Conservation (phyloP, 2,888 invertebrate genomes). For the Sicus ferrugineus region DNA sequence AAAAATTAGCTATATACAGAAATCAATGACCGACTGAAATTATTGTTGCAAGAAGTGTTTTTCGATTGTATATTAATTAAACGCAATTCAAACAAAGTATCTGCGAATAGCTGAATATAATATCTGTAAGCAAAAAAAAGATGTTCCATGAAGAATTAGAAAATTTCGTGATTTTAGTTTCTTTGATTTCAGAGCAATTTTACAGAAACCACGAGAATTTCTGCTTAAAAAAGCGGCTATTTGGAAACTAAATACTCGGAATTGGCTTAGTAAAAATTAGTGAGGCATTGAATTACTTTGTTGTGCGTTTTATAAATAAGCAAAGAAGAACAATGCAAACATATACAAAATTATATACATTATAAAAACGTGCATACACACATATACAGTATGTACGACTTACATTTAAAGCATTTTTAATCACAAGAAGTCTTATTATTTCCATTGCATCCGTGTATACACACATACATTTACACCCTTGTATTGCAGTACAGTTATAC, state of each 20-base stretch:
- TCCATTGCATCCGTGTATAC: background rate
- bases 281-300: slow-evolving; percentile 41
- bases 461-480: background rate
- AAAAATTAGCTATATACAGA: slow-evolving; percentile 34
- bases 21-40: slow-evolving; percentile 59
- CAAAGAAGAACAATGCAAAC: slow-evolving; percentile 35
- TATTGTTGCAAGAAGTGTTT: slow-evolving; percentile 59
- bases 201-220: too few species aligned
- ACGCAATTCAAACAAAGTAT: slow-evolving; percentile 11
- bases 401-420: slow-evolving; percentile 35
- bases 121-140: background rate
- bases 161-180: slow-evolving; percentile 6
- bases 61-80: slow-evolving; percentile 52
- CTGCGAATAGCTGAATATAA: background rate
- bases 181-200: too few species aligned
- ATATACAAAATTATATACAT: slow-evolving; percentile 36
- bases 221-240: too few species aligned
- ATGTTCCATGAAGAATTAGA: slow-evolving; percentile 31
- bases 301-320: slow-evolving; percentile 35
- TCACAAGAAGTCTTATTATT: background rate
- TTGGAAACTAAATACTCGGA: too few species aligned
- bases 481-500: slow-evolving; percentile 9
- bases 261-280: background rate
- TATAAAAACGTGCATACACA: slow-evolving; percentile 36
- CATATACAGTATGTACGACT: slow-evolving; percentile 29